Percentiles rank a stretch among this genome's conserved stretches.
phyloP scores from a whole-genome alignment of 2,113 vertebrate species.

The Tyrannus savana region DNA sequence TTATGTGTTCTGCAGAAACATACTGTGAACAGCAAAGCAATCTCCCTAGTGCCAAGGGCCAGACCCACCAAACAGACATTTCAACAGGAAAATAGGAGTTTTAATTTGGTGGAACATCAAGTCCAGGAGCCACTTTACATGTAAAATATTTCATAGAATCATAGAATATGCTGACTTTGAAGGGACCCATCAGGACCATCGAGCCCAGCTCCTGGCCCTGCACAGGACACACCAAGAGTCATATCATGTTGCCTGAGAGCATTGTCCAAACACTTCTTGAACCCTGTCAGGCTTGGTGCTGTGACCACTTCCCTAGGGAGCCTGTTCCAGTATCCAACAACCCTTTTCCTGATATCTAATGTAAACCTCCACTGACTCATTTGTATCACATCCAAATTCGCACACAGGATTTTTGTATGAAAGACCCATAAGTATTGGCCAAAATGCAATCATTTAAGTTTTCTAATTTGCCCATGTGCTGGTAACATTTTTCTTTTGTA shows the following conservation, averaged over 20 bases:
- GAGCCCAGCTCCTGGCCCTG: not conserved
- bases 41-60: not conserved
- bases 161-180: not conserved
- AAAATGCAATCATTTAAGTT: not conserved
- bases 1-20: not conserved
- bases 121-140: not conserved
- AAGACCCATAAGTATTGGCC: not conserved
- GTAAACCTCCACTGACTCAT: not conserved
- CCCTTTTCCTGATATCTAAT: not conserved
- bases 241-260: rapidly evolving
- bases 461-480: not conserved
- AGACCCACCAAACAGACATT: not conserved
- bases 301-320: too few relatives aligned
- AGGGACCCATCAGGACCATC: rapidly evolving
- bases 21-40: not conserved
- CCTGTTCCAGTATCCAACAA: not conserved
- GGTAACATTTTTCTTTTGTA: not conserved
- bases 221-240: not conserved
- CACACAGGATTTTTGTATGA: not conserved
- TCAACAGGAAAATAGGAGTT: not conserved
- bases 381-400: not conserved
- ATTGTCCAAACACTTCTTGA: not conserved
- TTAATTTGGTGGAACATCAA: not conserved
- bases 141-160: not conserved
- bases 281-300: not conserved